These are phyloP conservation scores for Atta texana DNA, from an alignment of 1,140 invertebrate genomes.

Conservation along the genomic window DNA sequence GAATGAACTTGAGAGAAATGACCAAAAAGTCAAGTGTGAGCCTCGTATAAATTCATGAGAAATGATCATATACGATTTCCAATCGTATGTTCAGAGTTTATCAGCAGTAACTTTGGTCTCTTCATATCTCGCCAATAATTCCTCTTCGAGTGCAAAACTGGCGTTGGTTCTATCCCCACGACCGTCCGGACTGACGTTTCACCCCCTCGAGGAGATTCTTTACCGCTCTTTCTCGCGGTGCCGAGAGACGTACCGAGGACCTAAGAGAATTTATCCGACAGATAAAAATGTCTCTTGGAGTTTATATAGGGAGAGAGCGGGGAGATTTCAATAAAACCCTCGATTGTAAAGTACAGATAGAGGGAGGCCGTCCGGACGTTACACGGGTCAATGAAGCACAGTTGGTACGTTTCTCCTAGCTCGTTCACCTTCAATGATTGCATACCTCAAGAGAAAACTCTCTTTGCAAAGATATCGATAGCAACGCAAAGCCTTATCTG, in stretches of 20 bases:
- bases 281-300: constrained; percentile 84
- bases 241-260: constrained; percentile 50
- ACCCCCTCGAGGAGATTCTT: constrained; percentile 45
- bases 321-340: constrained; percentile 84
- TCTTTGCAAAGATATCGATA: constrained; percentile 32
- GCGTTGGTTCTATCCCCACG: constrained; percentile 46
- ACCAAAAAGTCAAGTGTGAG: constrained; percentile 16
- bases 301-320: constrained; percentile 79
- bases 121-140: constrained; percentile 84
- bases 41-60: constrained; percentile 66
- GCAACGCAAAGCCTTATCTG: constrained; percentile 17
- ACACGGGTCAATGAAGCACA: constrained; percentile 81
- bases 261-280: constrained; percentile 82
- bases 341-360: constrained; percentile 83
- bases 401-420: constrained; percentile 66
- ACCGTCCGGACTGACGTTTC: background rate
- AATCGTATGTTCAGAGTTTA: constrained; percentile 77
- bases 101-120: constrained; percentile 81
- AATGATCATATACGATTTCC: constrained; percentile 49
- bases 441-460: constrained; percentile 22
- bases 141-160: constrained; percentile 71
- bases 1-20: background rate
- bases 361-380: constrained; percentile 77
- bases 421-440: constrained; percentile 52
- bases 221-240: constrained; percentile 55